phyloP scores from a whole-genome alignment of 2,797 vertebrate species.

The Denticeps clupeoides region DNA sequence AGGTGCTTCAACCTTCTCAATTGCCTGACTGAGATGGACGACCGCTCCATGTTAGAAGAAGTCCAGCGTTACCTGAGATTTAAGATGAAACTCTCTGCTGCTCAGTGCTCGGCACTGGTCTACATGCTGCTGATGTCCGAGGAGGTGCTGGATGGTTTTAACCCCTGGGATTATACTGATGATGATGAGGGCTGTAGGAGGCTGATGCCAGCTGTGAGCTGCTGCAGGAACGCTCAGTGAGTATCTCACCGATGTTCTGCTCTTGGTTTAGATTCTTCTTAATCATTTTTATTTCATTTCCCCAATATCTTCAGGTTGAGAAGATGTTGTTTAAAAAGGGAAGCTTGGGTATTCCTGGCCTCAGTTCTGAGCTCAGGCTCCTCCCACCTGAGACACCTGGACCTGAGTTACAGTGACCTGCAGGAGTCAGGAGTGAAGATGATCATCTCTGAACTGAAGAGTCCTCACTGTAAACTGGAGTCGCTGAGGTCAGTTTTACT shows the following conservation, averaged over 20 bases:
- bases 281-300: no score
- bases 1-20: conserved; percentile 34
- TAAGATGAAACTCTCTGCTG: conserved; percentile 19
- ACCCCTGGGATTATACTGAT: conserved; percentile 31
- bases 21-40: conserved; percentile 35
- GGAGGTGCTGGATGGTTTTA: conserved; percentile 26
- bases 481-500: no score
- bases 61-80: conserved; percentile 28
- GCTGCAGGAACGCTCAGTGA: conserved; percentile 17
- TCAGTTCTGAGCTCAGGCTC: no score
- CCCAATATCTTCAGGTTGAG: no score
- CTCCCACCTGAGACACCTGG: no score
- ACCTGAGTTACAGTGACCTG: no score
- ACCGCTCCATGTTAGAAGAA: conserved; percentile 30
- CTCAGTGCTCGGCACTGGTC: conserved; percentile 36
- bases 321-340: no score
- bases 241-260: not conserved
- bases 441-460: no score
- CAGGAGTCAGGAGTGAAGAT: no score
- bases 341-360: no score
- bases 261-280: no score
- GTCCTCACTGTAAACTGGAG: no score
- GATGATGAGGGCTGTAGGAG: conserved; percentile 34
- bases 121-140: conserved; percentile 36
- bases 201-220: conserved; percentile 30